A percentile compares a stretch with the other conserved stretches of the same genome.
Conservation (phyloP, 2,888 invertebrate genomes). For the Cyaniris semiargus region DNA sequence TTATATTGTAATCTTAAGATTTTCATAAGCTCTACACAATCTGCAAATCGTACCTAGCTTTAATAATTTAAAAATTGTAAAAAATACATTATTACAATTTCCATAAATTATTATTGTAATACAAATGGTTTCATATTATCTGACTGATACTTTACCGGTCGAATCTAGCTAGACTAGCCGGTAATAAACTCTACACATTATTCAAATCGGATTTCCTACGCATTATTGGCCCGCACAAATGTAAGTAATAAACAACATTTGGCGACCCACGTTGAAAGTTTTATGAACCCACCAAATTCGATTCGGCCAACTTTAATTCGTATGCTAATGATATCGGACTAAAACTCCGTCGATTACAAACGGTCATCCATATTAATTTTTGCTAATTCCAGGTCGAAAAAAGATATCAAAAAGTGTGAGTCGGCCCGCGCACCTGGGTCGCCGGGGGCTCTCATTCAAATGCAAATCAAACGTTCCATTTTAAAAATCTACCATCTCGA, state of each 20-base stretch:
- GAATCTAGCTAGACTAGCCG: neutral
- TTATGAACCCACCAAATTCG: slow-evolving; percentile 43
- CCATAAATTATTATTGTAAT: too few species aligned
- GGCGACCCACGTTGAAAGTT: slow-evolving; percentile 37
- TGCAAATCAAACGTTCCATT: slow-evolving; percentile 82
- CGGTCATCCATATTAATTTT: slow-evolving; percentile 65
- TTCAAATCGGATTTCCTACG: slow-evolving; percentile 30
- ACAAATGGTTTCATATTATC: neutral
- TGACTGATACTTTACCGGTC: neutral
- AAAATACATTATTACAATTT: too few species aligned
- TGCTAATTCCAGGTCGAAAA: slow-evolving; percentile 46
- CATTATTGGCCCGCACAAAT: slow-evolving; percentile 11
- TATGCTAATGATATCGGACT: slow-evolving; percentile 55
- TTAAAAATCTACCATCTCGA: slow-evolving; percentile 80
- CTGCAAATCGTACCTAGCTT: neutral
- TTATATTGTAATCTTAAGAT: too few species aligned
- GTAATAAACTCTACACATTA: slow-evolving; percentile 5
- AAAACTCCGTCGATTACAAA: slow-evolving; percentile 59
- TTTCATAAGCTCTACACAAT: neutral
- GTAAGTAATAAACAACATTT: slow-evolving; percentile 31
- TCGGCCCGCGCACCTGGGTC: slow-evolving; percentile 75
- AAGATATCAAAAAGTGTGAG: slow-evolving; percentile 59
- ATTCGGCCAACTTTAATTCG: slow-evolving; percentile 46
- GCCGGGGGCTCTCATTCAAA: slow-evolving; percentile 80
- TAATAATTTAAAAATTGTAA: too few species aligned